Percentiles rank a stretch among this genome's conserved stretches.
phyloP scores from a whole-genome alignment of 1,140 invertebrate species.

The Plectrocnemia conspersa region DNA sequence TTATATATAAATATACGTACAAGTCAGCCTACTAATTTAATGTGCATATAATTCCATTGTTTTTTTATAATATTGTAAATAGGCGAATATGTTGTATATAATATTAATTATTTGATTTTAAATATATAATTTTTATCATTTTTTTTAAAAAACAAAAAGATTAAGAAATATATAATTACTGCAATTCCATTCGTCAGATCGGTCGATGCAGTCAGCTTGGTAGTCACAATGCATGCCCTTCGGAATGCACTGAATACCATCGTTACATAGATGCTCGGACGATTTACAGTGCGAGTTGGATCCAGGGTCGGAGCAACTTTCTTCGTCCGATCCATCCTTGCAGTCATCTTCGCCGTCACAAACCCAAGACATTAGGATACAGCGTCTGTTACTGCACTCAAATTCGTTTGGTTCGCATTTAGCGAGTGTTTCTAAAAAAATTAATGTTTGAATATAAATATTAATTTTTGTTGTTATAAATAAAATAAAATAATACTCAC shows the following conservation, averaged over 20 bases:
- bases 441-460: slow-evolving; percentile 5
- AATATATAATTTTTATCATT: no score
- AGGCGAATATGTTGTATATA: no score
- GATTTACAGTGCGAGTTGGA: slow-evolving; percentile 68
- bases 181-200: slow-evolving; percentile 89
- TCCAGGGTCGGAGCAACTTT: slow-evolving; percentile 54
- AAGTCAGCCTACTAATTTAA: no score
- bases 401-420: slow-evolving; percentile 91
- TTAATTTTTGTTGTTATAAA: background rate
- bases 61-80: no score
- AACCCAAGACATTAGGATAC: slow-evolving; percentile 86
- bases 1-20: no score
- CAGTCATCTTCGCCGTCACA: slow-evolving; percentile 92
- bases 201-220: slow-evolving; percentile 80
- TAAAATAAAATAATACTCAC: slow-evolving; percentile 53
- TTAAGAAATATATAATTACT: slow-evolving; percentile 57
- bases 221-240: slow-evolving; percentile 91
- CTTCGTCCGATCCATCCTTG: slow-evolving; percentile 81
- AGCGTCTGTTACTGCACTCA: slow-evolving; percentile 80
- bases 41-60: no score
- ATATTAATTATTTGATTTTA: no score
- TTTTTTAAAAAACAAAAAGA: background rate
- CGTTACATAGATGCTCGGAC: slow-evolving; percentile 78
- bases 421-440: slow-evolving; percentile 50
- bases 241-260: slow-evolving; percentile 83